Evolutionary conservation across 1,140 invertebrate genomes (phyloP).

Genomic region (Drosophila biarmipes): DNA sequence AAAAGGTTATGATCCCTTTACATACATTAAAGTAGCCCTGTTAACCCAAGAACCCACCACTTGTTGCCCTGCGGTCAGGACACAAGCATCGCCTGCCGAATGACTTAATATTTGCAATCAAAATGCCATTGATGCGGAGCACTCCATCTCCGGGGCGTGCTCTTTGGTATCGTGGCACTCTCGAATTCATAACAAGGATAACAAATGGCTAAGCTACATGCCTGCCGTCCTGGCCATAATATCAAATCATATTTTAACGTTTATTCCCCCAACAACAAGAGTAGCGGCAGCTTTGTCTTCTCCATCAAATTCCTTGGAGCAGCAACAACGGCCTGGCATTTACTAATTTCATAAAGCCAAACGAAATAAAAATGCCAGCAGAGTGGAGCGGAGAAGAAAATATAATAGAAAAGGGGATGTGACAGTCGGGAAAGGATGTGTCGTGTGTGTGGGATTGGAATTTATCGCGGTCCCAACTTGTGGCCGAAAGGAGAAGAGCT

Average conservation of each 20-base stretch:
- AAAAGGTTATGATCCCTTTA: too few relatives aligned
- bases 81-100: slow-evolving; percentile 20
- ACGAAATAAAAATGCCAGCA: slow-evolving; percentile 67
- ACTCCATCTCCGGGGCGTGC: slow-evolving; percentile 54
- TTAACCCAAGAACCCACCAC: slow-evolving; percentile 1
- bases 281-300: slow-evolving; percentile 9
- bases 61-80: slow-evolving; percentile 16
- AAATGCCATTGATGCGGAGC: slow-evolving; percentile 68
- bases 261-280: slow-evolving; percentile 39
- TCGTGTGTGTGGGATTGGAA: slow-evolving; percentile 37
- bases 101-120: slow-evolving; percentile 68
- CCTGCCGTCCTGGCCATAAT: slow-evolving; percentile 64
- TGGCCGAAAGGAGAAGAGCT: slow-evolving; percentile 2
- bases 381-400: slow-evolving; percentile 5
- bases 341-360: slow-evolving; percentile 79
- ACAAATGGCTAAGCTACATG: slow-evolving; percentile 75
- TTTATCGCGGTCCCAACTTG: slow-evolving; percentile 53
- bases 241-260: slow-evolving; percentile 77
- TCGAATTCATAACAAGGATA: slow-evolving; percentile 72
- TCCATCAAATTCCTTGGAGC: slow-evolving; percentile 48
- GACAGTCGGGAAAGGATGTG: slow-evolving; percentile 17
- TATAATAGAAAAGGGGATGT: slow-evolving; percentile 2
- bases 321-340: slow-evolving; percentile 44
- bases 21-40: too few relatives aligned
- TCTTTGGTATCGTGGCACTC: slow-evolving; percentile 50